Evolutionary conservation across 2,797 vertebrate genomes (phyloP).

Genomic region (Tachyglossus aculeatus): DNA sequence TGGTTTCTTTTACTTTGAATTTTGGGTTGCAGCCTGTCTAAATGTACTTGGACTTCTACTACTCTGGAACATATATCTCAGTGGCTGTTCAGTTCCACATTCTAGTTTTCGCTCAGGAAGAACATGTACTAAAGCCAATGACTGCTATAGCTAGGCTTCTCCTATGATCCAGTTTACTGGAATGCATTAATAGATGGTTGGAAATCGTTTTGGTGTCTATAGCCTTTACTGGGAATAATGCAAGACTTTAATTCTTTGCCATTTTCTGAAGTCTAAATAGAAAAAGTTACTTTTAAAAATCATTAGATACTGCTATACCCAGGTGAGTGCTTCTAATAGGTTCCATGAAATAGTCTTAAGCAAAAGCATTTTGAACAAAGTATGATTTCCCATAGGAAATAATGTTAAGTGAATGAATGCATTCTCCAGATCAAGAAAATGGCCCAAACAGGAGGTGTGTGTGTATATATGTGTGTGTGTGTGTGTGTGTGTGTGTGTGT

Average conservation of each 20-base stretch:
- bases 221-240: constrained; percentile 9
- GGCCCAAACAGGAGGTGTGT: too few relatives aligned
- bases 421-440: too few relatives aligned
- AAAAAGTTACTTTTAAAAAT: not conserved
- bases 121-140: not conserved
- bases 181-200: constrained; percentile 4
- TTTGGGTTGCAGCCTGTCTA: constrained; percentile 30
- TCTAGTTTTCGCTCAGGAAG: constrained; percentile 20
- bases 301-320: too few relatives aligned
- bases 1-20: constrained; percentile 28
- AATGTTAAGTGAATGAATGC: too few relatives aligned
- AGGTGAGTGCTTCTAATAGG: too few relatives aligned
- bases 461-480: too few relatives aligned
- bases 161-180: constrained; percentile 24
- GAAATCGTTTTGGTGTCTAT: constrained; percentile 17
- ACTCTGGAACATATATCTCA: constrained; percentile 37
- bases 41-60: constrained; percentile 30
- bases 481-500: too few relatives aligned
- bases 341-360: too few relatives aligned
- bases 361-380: too few relatives aligned
- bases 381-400: too few relatives aligned
- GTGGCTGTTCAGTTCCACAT: not conserved
- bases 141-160: constrained; percentile 22
- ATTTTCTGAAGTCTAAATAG: not conserved
- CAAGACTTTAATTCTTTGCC: constrained; percentile 7